Base-by-base conservation (phyloP, 1,140 invertebrate genomes). In the Monomorium pharaonis region DNA sequence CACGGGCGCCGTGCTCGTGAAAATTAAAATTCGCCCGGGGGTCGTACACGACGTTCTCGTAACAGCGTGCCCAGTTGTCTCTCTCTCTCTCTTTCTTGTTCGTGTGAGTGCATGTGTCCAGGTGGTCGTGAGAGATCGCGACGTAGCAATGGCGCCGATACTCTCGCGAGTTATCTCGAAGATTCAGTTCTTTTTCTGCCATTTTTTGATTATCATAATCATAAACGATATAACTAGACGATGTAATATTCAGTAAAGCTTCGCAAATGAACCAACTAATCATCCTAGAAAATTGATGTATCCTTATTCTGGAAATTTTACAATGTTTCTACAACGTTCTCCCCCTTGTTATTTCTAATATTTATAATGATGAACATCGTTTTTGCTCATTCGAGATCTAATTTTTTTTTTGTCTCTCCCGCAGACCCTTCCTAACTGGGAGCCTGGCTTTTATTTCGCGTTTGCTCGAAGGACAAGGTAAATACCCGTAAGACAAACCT, bases 21-120 rank as follows among this genome's bases (percentile, higher is more conserved):
- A 92, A 92, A 92, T 93, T 92, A 93, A 92, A 92, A 92, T 92
- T 91, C 88, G 91, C 89, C 90, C 69, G 58, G 83, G 86, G 88
- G 85, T 89, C 67, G 67, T 60, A 72, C 70, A 75, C 58, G 70
- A 76, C 70, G 83, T 44, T 65, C 58, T 44, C 65, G 78, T 58
- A 67, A 70, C 65, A 72, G 78, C n/a, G n/a, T 60, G 24, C 21
- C n/a, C 2, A 72, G 30, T 51, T 63, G 42, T 83, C 60, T 37
- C 44, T 24, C 33, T 44, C 18, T 42, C 44, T 44, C n/a, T n/a
- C n/a, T n/a, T n/a, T 2, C 33, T 49, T 21, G 49, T 21, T 5
- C 58, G 70, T 51, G 77, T 54, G 63, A 47, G 21, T 51, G 14
- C 37, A 63, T 77, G 49, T 70, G 65, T 70, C 49, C 77, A 81